Conservation (phyloP, 37 sponge, comb jelly and placozoan genomes). For the Chondrosia reniformis region DNA sequence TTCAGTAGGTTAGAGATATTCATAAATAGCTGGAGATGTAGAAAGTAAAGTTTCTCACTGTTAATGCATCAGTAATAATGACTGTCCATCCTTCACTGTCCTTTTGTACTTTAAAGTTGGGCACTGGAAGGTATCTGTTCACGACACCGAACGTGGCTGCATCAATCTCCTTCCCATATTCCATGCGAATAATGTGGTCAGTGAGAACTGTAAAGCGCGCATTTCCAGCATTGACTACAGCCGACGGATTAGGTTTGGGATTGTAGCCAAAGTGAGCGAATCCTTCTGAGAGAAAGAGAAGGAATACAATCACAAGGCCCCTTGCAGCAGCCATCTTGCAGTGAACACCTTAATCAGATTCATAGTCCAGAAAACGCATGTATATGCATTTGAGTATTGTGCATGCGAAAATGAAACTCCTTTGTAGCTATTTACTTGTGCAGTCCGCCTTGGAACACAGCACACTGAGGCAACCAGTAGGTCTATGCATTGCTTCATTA, state of each 20-base stretch:
- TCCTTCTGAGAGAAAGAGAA: neutral
- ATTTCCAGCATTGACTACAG: conserved; percentile 39
- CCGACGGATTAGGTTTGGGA: conserved; percentile 39
- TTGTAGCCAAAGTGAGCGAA: neutral
- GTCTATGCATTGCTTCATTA: too few relatives aligned
- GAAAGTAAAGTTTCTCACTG: conserved; percentile 18
- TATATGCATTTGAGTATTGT: too few relatives aligned
- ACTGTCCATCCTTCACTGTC: conserved; percentile 27
- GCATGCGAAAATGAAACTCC: too few relatives aligned
- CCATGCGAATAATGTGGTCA: conserved; percentile 48
- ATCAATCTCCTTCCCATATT: conserved; percentile 42
- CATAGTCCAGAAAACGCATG: too few relatives aligned
- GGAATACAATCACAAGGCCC: neutral
- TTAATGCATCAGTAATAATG: conserved; percentile 38
- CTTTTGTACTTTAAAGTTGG: conserved; percentile 14
- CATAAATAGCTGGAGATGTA: too few relatives aligned
- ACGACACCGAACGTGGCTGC: conserved; percentile 48
- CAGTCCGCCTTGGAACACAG: too few relatives aligned
- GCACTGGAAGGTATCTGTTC: conserved; percentile 50
- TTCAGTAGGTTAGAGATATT: too few relatives aligned
- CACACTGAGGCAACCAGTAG: too few relatives aligned
- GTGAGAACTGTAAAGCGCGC: conserved; percentile 70
- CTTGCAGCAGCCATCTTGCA: too few relatives aligned
- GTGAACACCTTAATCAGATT: too few relatives aligned
- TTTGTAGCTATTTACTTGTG: too few relatives aligned